A percentile compares a stretch with the other conserved stretches of the same genome.
Evolutionary conservation across 2,797 vertebrate species (phyloP).

Genomic region (Simalia tracyae): DNA sequence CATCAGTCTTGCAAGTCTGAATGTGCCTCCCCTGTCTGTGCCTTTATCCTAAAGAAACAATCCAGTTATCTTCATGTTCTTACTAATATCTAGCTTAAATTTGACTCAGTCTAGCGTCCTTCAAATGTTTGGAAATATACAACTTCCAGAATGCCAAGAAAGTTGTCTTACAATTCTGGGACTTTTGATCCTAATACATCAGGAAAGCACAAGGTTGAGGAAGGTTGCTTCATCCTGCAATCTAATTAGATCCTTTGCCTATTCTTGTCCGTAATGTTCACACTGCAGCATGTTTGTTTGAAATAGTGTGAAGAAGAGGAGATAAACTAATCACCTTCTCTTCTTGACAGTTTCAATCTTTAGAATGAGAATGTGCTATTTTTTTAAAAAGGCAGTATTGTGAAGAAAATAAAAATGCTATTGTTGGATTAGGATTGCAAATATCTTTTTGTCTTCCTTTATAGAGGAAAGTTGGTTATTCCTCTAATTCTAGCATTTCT

Average conservation of each 20-base stretch:
- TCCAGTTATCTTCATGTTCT: background rate
- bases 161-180: background rate
- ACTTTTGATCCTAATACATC: background rate
- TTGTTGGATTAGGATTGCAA: background rate
- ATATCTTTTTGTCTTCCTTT: background rate
- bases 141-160: background rate
- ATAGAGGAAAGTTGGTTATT: background rate
- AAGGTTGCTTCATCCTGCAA: background rate
- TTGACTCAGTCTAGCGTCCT: background rate
- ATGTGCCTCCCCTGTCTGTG: background rate
- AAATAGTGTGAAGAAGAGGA: background rate
- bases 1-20: background rate
- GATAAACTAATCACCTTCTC: background rate
- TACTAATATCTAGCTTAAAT: background rate
- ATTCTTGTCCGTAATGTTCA: background rate
- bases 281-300: background rate
- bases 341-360: background rate
- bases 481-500: conserved; percentile 8
- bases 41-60: background rate
- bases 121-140: background rate
- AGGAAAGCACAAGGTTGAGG: background rate
- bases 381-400: background rate
- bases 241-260: background rate
- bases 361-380: background rate
- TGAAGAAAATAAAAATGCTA: background rate